Conservation (phyloP, 2,888 invertebrate species). For the Leucozona laternaria region DNA sequence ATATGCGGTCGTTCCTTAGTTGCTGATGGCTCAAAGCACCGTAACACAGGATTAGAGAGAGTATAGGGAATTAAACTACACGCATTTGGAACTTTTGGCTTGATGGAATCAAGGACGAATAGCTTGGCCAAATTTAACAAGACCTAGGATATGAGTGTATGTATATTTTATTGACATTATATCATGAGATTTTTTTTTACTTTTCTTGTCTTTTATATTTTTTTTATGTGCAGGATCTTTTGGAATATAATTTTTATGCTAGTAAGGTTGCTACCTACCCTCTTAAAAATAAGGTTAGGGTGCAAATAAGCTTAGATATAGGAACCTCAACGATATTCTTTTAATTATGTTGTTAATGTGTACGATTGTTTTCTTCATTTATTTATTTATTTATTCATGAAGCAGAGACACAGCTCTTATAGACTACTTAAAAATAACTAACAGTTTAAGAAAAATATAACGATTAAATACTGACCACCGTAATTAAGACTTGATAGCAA, state of each 20-base stretch:
- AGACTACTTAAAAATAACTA: too few relatives aligned
- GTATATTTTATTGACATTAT: not conserved
- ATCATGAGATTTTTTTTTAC: not conserved
- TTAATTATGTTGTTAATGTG: too few relatives aligned
- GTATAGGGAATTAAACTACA: constrained; percentile 6
- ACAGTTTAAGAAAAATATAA: too few relatives aligned
- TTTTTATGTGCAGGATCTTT: not conserved
- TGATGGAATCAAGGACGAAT: not conserved
- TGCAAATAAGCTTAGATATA: too few relatives aligned
- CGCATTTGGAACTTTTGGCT: not conserved
- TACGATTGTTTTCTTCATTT: too few relatives aligned
- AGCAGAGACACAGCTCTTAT: too few relatives aligned
- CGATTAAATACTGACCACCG: too few relatives aligned
- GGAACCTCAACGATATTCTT: too few relatives aligned
- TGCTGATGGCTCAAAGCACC: constrained; percentile 6
- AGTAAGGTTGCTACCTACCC: too few relatives aligned
- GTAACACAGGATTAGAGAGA: not conserved
- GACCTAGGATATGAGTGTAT: not conserved
- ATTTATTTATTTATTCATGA: too few relatives aligned
- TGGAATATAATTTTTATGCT: not conserved
- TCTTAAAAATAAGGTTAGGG: too few relatives aligned
- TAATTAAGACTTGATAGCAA: too few relatives aligned
- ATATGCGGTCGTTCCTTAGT: constrained; percentile 22
- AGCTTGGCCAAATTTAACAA: not conserved
- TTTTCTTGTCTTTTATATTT: not conserved